Conservation (phyloP, 2,113 vertebrate genomes). For the Tetrao urogallus region DNA sequence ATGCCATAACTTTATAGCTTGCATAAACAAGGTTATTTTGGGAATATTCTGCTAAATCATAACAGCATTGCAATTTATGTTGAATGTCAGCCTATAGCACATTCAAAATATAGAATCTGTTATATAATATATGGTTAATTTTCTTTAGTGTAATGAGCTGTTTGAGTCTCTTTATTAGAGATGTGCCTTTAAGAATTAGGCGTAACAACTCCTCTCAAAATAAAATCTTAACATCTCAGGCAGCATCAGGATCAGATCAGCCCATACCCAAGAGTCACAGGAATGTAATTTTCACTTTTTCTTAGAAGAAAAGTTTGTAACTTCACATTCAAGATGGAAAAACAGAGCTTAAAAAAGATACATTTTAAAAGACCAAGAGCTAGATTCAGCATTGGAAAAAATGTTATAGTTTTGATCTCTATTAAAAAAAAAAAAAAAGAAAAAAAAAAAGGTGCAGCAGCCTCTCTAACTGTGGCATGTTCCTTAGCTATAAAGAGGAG, state of each 20-base stretch:
- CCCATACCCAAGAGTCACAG: neutral
- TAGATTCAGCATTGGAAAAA: neutral
- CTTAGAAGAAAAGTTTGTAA: constrained; percentile 5
- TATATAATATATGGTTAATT: neutral
- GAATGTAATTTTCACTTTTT: neutral
- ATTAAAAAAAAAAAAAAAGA: neutral
- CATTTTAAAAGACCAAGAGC: neutral
- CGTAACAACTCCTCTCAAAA: neutral
- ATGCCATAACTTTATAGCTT: neutral
- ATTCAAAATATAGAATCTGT: neutral
- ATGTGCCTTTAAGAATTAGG: neutral
- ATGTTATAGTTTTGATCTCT: neutral
- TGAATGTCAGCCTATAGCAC: neutral
- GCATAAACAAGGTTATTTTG: constrained; percentile 25
- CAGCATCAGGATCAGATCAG: neutral
- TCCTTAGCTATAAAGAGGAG: neutral
- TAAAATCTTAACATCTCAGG: constrained; percentile 15
- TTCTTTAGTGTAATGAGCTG: neutral
- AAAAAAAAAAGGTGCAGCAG: neutral
- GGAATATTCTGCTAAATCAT: neutral
- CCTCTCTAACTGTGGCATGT: neutral
- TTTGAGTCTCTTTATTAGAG: neutral
- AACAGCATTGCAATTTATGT: neutral
- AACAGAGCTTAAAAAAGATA: neutral
- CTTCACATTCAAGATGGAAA: neutral